These are phyloP conservation scores for Reticulitermes speratus DNA, from an alignment of 1,140 invertebrate genomes.

Conservation along the genomic window DNA sequence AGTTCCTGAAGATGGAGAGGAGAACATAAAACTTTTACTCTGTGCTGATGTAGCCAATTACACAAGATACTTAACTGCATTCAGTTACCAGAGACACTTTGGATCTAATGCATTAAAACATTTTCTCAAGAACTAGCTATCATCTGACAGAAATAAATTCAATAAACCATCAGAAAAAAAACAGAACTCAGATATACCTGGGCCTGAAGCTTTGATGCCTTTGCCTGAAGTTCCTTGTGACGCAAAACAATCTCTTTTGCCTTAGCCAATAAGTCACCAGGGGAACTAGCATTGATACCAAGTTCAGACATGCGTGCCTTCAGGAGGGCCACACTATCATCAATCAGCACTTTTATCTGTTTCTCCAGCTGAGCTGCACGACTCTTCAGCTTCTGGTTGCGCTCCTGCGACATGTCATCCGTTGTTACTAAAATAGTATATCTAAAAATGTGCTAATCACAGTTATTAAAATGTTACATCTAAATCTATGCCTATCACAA, in stretches of 20 bases:
- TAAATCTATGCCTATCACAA: too few relatives aligned
- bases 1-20: too few relatives aligned
- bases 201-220: constrained; percentile 76
- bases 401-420: constrained; percentile 56
- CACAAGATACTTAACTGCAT: too few relatives aligned
- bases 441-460: too few relatives aligned
- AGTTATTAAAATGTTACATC: too few relatives aligned
- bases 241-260: constrained; percentile 90
- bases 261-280: constrained; percentile 81
- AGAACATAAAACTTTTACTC: too few relatives aligned
- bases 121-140: too few relatives aligned
- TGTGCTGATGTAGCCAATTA: too few relatives aligned
- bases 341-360: constrained; percentile 85
- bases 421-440: background rate
- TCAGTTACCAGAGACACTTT: too few relatives aligned
- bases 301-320: constrained; percentile 89
- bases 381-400: constrained; percentile 75
- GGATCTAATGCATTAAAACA: too few relatives aligned
- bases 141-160: too few relatives aligned
- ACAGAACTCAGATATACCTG: constrained; percentile 58
- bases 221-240: constrained; percentile 87
- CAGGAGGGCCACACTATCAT: constrained; percentile 86
- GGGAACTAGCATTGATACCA: constrained; percentile 79
- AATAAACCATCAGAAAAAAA: too few relatives aligned
- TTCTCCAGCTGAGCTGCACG: constrained; percentile 83